phyloP scores from a whole-genome alignment of 1,140 invertebrate genomes.

The Eumaeus atala region DNA sequence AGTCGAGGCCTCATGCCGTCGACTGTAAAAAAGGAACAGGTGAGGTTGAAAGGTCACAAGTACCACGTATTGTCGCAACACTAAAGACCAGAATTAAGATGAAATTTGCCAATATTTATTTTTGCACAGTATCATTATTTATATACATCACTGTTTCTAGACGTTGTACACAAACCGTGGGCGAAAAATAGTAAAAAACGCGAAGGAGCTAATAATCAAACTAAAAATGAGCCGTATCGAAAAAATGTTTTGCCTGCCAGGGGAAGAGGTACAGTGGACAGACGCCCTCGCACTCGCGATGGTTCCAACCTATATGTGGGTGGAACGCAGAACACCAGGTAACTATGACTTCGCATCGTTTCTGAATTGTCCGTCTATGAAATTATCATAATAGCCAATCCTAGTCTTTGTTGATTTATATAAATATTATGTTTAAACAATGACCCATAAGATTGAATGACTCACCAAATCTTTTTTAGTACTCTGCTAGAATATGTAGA shows the following conservation, averaged over 20 bases:
- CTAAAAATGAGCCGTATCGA: conserved; percentile 76
- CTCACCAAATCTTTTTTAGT: too few species aligned
- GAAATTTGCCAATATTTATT: neutral
- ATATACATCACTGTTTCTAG: conserved; percentile 24
- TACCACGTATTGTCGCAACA: neutral
- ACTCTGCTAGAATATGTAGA: too few species aligned
- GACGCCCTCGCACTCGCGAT: conserved; percentile 84
- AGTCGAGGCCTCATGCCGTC: conserved; percentile 76
- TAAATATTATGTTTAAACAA: too few species aligned
- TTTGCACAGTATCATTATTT: neutral
- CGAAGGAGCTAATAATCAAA: conserved; percentile 75
- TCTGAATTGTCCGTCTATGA: too few species aligned
- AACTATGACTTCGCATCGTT: neutral
- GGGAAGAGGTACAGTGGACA: conserved; percentile 76
- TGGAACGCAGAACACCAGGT: conserved; percentile 84
- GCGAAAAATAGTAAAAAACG: conserved; percentile 78
- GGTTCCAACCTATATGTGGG: conserved; percentile 74
- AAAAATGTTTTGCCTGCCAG: conserved; percentile 48
- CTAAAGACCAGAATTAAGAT: neutral
- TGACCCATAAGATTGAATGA: too few species aligned
- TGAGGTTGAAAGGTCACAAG: conserved; percentile 45
- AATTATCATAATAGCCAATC: too few species aligned
- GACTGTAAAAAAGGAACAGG: conserved; percentile 83
- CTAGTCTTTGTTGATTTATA: too few species aligned
- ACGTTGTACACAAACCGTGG: conserved; percentile 76